Evolutionary conservation across 2,113 vertebrate genomes (phyloP).

Genomic region (Triplophysa rosa): DNA sequence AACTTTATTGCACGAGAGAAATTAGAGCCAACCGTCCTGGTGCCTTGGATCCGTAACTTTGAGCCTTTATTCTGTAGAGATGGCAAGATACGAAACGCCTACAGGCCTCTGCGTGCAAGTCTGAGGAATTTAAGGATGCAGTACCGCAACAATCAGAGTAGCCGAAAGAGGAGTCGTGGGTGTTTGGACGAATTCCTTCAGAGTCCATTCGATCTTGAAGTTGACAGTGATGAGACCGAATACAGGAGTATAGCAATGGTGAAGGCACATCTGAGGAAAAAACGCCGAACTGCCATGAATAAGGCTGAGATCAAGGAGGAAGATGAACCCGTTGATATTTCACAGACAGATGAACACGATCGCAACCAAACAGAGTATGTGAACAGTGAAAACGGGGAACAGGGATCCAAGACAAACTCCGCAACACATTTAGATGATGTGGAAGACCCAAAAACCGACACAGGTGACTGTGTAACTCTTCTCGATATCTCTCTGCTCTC

Average conservation of each 20-base stretch:
- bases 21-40: conserved; percentile 67
- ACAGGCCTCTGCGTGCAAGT: conserved; percentile 59
- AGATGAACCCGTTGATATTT: conserved; percentile 46
- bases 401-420: not conserved
- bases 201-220: conserved; percentile 70
- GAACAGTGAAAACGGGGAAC: conserved; percentile 38
- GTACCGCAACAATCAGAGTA: conserved; percentile 65
- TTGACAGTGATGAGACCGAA: conserved; percentile 33
- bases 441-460: conserved; percentile 27
- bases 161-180: conserved; percentile 66
- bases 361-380: conserved; percentile 3
- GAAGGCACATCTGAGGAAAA: conserved; percentile 49
- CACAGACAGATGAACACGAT: not conserved
- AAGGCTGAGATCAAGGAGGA: conserved; percentile 59
- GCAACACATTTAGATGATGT: not conserved
- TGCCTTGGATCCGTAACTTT: conserved; percentile 75
- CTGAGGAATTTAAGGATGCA: conserved; percentile 65
- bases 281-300: conserved; percentile 43
- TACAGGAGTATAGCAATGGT: conserved; percentile 7
- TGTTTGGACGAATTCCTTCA: conserved; percentile 70
- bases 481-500: conserved; percentile 73
- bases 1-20: conserved; percentile 71
- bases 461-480: conserved; percentile 60
- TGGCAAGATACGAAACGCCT: conserved; percentile 65
- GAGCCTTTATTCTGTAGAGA: conserved; percentile 67